Conservation (phyloP, 2,888 invertebrate genomes). For the Ctena decussata region DNA sequence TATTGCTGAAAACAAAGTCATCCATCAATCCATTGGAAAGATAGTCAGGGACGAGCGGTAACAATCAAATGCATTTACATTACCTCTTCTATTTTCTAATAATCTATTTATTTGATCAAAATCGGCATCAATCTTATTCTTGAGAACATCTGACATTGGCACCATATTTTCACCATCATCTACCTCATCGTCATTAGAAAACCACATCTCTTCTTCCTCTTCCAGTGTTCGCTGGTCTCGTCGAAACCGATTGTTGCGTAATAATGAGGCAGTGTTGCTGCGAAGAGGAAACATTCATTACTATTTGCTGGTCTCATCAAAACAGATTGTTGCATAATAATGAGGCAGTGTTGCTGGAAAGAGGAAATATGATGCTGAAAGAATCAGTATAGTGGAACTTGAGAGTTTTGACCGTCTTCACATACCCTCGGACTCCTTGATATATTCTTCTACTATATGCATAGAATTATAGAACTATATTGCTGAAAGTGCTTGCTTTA, state of each 20-base stretch:
- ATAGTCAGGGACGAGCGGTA: too few species aligned
- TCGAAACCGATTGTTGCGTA: conserved; percentile 91
- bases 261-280: conserved; percentile 91
- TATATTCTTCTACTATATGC: too few species aligned
- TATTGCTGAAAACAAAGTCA: too few species aligned
- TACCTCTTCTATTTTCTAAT: conserved; percentile 90
- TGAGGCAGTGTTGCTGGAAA: conserved; percentile 90
- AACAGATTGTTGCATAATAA: conserved; percentile 91
- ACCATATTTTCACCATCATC: conserved; percentile 84
- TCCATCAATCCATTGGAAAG: too few species aligned
- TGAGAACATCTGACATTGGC: conserved; percentile 88
- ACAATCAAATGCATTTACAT: too few species aligned
- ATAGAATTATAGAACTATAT: too few species aligned
- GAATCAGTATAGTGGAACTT: too few species aligned
- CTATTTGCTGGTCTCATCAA: conserved; percentile 92
- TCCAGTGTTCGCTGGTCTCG: conserved; percentile 97
- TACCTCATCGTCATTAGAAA: conserved; percentile 95
- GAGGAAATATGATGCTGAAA: background rate
- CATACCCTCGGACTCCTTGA: too few species aligned
- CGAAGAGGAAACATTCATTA: background rate
- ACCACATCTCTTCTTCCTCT: conserved; percentile 99
- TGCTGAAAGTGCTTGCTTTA: too few species aligned
- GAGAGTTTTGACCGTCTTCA: too few species aligned
- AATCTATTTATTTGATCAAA: conserved; percentile 90
- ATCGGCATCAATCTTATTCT: conserved; percentile 89